phyloP scores from a whole-genome alignment of 2,797 vertebrate species.

The Epinephelus coioides region DNA sequence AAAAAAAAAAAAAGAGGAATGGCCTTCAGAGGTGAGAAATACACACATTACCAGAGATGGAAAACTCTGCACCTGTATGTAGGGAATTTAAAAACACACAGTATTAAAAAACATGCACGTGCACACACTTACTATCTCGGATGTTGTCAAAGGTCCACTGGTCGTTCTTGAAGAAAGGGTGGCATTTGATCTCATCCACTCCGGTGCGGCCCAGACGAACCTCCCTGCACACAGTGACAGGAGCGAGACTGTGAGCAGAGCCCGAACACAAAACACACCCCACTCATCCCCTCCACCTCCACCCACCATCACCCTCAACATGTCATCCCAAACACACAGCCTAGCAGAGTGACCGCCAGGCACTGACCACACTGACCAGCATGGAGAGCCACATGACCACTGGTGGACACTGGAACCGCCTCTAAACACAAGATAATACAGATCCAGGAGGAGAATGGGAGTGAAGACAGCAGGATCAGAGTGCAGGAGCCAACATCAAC shows the following conservation, averaged over 20 bases:
- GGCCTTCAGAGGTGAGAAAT: neutral
- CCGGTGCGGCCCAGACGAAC: conserved; percentile 93
- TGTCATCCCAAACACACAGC: conserved; percentile 68
- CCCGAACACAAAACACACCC: conserved; percentile 49
- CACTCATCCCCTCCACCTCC: conserved; percentile 42
- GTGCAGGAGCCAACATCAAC: conserved; percentile 35
- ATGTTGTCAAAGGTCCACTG: conserved; percentile 99
- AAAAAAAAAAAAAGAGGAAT: neutral
- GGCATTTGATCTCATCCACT: conserved; percentile 92
- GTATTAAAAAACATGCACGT: conserved; percentile 27
- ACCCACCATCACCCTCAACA: conserved; percentile 54
- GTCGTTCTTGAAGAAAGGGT: conserved; percentile 97
- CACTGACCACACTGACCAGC: conserved; percentile 69
- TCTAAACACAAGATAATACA: conserved; percentile 43
- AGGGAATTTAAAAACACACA: neutral
- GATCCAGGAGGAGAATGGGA: conserved; percentile 44
- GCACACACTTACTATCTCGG: conserved; percentile 92
- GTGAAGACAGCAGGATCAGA: conserved; percentile 24
- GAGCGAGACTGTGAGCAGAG: conserved; percentile 57
- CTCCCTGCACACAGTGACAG: conserved; percentile 89
- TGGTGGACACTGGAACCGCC: conserved; percentile 46
- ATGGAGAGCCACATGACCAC: conserved; percentile 65
- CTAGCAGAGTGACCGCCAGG: conserved; percentile 53
- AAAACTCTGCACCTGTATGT: conserved; percentile 41
- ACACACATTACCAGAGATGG: conserved; percentile 36